These are phyloP conservation scores for Ploceus nigricollis DNA, from an alignment of 2,113 vertebrate genomes.

Conservation along the genomic window DNA sequence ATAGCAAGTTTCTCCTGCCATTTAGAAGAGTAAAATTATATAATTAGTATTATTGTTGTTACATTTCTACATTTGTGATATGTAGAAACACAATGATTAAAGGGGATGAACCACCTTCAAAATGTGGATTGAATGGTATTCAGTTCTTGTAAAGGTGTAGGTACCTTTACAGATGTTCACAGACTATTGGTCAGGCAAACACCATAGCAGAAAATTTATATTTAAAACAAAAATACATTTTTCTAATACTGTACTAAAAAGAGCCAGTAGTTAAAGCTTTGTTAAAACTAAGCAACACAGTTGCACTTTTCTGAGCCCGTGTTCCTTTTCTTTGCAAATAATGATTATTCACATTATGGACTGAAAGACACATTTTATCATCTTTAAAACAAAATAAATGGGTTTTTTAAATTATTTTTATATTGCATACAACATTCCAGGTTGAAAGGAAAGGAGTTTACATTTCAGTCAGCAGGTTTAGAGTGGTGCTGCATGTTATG, in stretches of 20 bases:
- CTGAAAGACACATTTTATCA: not conserved
- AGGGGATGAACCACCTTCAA: not conserved
- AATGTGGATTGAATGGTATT: not conserved
- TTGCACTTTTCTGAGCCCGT: not conserved
- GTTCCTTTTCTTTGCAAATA: not conserved
- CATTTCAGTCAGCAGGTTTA: not conserved
- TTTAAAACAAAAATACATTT: not conserved
- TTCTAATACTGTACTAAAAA: not conserved
- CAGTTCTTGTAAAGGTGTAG: not conserved
- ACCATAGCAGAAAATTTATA: not conserved
- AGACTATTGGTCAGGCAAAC: not conserved
- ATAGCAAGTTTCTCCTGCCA: not conserved
- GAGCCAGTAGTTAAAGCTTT: not conserved
- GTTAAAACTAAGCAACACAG: not conserved
- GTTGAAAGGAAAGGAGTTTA: not conserved
- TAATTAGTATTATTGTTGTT: not conserved
- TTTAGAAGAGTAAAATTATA: not conserved
- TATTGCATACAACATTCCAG: not conserved
- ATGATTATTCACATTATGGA: not conserved
- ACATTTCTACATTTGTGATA: not conserved
- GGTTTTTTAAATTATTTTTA: not conserved
- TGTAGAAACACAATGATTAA: not conserved
- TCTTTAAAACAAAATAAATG: not conserved
- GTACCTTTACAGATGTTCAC: not conserved
- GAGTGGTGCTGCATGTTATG: not conserved